Evolutionary conservation across 2,888 invertebrate genomes (phyloP).

Genomic region (Perithous albicinctus): DNA sequence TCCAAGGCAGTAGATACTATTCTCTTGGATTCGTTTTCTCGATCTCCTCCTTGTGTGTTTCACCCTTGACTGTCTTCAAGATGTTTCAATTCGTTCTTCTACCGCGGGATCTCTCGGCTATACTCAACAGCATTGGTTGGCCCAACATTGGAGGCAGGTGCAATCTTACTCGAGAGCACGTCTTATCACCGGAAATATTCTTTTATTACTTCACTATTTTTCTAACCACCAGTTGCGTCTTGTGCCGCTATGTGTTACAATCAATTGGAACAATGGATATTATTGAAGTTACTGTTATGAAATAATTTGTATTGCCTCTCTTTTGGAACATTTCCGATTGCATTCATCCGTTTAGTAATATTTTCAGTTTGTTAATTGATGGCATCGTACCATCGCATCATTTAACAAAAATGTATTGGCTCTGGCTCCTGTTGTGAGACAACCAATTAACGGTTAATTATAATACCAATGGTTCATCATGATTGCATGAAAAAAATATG

Average conservation of each 20-base stretch:
- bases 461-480: neutral
- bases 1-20: slow-evolving; percentile 51
- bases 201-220: neutral
- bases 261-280: neutral
- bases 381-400: neutral
- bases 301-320: neutral
- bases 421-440: no score
- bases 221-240: slow-evolving; percentile 32
- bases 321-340: neutral
- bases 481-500: neutral
- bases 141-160: slow-evolving; percentile 30
- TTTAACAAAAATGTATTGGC: neutral
- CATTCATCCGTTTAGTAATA: no score
- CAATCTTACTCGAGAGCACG: slow-evolving; percentile 32
- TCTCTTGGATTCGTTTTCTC: slow-evolving; percentile 46
- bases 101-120: slow-evolving; percentile 13
- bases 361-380: neutral
- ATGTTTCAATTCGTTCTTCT: slow-evolving; percentile 52
- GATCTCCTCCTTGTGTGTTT: slow-evolving; percentile 14
- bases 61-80: neutral
- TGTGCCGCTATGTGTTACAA: neutral
- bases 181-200: slow-evolving; percentile 40
- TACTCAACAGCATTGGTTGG: slow-evolving; percentile 31
- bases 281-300: neutral
- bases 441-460: neutral